Evolutionary conservation across 2,888 invertebrate species (phyloP), one percentile per base, ranked within the genome.

Genomic region (Cloeon dipterum): DNA sequence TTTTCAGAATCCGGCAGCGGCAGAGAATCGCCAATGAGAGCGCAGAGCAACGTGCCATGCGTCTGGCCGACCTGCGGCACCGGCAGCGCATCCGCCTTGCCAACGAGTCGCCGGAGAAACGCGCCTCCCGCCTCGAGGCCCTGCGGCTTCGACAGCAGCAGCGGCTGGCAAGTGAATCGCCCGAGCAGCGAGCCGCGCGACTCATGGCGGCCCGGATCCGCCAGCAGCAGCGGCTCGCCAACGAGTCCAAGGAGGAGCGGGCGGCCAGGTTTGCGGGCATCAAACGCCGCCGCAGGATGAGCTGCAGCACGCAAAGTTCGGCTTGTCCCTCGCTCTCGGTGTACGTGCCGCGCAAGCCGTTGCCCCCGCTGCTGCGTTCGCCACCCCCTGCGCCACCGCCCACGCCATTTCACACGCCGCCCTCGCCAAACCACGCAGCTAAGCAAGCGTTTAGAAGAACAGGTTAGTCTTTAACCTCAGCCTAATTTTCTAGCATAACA

Each of bases 11-110:
- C 16, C 29, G 29, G 5, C 29, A 29, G 14, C 5, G 29, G 8
- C 29, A 29, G 29, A 29, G 29, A n/a, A 29, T 29, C 29, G 29
- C 29, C 7, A 29, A 29, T 29, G 29, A 29, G 14, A 8, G 29
- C 5, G n/a, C 29, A 5, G 29, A 29, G 8, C 29, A 29, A 29
- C 5, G 29, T 7, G 29, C 29, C 14, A 5, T 14, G n/a, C 8
- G 29, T 14, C 14, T 29, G 16, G 29, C 29, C 5, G 29, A 29
- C 16, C 29, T 29, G n/a, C n/a, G 29, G 13, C 29, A 29, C 7
- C n/a, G 29, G 7, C 29, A 29, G n/a, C 8, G 29, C 8, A 7
- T 29, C n/a, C n/a, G 29, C n/a, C n/a, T 29, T 5, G 29, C 29
- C 11, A 29, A 29, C 29, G 29, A 29, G n/a, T 5, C 29, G 5